phyloP scores from a whole-genome alignment of 2,888 invertebrate genomes.

The Anticlea derivata region DNA sequence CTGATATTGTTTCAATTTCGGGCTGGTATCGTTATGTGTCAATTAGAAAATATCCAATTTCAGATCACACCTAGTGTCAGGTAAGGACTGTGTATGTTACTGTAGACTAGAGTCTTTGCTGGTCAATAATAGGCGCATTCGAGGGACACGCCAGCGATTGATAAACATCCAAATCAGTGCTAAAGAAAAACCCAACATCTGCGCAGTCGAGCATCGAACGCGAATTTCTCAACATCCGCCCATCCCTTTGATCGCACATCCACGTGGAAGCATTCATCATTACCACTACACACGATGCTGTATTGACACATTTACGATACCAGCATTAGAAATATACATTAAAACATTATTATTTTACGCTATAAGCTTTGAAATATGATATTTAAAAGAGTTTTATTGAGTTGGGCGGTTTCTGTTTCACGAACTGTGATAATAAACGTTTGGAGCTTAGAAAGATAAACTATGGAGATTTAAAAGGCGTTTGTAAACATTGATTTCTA shows the following conservation, averaged over 20 bases:
- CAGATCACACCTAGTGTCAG: too few species aligned
- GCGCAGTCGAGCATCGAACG: slow-evolving; percentile 12
- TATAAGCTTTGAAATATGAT: slow-evolving; percentile 24
- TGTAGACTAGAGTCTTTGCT: too few species aligned
- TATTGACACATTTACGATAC: slow-evolving; percentile 55
- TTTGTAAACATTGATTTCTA: slow-evolving; percentile 14
- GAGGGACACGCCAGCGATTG: too few species aligned
- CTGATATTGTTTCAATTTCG: too few species aligned
- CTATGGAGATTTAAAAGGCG: not conserved
- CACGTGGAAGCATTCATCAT: slow-evolving; percentile 50
- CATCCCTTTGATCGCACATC: slow-evolving; percentile 42
- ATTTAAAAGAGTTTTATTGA: slow-evolving; percentile 20
- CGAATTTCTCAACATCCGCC: slow-evolving; percentile 32
- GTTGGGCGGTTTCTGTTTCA: slow-evolving; percentile 8
- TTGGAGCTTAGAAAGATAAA: slow-evolving; percentile 10
- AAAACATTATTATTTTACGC: slow-evolving; percentile 27
- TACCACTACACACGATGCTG: slow-evolving; percentile 31
- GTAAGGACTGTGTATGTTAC: too few species aligned
- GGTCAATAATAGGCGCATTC: too few species aligned
- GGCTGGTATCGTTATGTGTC: too few species aligned
- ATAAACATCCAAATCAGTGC: too few species aligned
- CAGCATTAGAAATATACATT: slow-evolving; percentile 32
- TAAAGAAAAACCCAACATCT: slow-evolving; percentile 21
- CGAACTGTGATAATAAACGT: slow-evolving; percentile 10
- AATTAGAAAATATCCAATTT: too few species aligned